phyloP scores from a whole-genome alignment of 2,797 vertebrate genomes.

The Cyprinodon diabolis region DNA sequence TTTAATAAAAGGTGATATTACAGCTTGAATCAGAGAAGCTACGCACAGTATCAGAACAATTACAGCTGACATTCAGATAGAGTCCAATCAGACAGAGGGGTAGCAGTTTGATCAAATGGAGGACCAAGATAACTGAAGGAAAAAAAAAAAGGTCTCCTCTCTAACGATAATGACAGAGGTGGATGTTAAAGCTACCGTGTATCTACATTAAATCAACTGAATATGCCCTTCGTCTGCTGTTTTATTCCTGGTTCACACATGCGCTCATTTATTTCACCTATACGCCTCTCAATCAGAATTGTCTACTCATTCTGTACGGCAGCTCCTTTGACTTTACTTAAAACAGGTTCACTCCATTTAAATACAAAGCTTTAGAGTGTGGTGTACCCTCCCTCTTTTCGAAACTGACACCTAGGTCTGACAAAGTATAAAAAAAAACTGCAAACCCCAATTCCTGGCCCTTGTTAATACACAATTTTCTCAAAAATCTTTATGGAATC shows the following conservation, averaged over 20 bases:
- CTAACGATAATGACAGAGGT: slow-evolving; percentile 45
- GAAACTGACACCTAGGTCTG: slow-evolving; percentile 63
- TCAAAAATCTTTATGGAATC: slow-evolving; percentile 57
- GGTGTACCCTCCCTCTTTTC: slow-evolving; percentile 38
- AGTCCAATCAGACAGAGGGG: slow-evolving; percentile 63
- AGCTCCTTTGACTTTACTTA: slow-evolving; percentile 60
- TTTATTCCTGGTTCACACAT: slow-evolving; percentile 31
- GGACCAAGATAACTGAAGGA: slow-evolving; percentile 20
- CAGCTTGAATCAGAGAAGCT: slow-evolving; percentile 71
- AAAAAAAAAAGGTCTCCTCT: slow-evolving; percentile 30
- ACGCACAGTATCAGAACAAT: slow-evolving; percentile 74
- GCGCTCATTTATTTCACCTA: slow-evolving; percentile 18
- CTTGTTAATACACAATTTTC: slow-evolving; percentile 71
- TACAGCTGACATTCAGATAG: slow-evolving; percentile 76
- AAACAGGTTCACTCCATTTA: slow-evolving; percentile 73
- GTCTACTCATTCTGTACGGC: slow-evolving; percentile 54
- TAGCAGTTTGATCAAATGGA: slow-evolving; percentile 57
- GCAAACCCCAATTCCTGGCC: slow-evolving; percentile 49
- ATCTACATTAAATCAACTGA: slow-evolving; percentile 60
- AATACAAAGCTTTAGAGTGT: slow-evolving; percentile 75
- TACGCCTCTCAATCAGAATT: slow-evolving; percentile 28
- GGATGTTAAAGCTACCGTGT: slow-evolving; percentile 61
- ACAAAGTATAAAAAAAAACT: slow-evolving; percentile 79
- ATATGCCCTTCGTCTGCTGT: slow-evolving; percentile 54
- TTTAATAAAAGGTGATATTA: slow-evolving; percentile 60